phyloP scores from a whole-genome alignment of 2,113 vertebrate genomes.

The Elgaria multicarinata region DNA sequence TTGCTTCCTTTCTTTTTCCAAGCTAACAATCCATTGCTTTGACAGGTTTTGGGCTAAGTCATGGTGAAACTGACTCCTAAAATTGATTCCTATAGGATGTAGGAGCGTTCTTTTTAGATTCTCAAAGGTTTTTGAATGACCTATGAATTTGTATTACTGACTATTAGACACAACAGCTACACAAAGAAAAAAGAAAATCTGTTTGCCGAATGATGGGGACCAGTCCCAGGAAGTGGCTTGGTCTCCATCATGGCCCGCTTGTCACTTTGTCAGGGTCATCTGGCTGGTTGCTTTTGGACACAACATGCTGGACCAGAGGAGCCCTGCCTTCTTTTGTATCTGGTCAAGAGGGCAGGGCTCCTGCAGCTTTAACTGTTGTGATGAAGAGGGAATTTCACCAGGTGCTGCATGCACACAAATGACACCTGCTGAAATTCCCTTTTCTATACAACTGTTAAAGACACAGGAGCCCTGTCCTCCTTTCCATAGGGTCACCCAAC shows the following conservation, averaged over 20 bases:
- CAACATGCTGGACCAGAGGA: no score
- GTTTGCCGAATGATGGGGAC: not conserved
- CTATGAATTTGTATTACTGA: not conserved
- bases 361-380: no score
- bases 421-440: no score
- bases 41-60: not conserved
- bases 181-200: not conserved
- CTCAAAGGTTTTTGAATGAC: not conserved
- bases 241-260: not conserved
- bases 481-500: no score
- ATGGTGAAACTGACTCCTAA: not conserved
- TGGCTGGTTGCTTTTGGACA: no score
- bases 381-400: no score
- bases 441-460: no score
- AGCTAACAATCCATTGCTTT: not conserved
- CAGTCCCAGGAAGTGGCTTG: not conserved
- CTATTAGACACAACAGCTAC: not conserved
- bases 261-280: no score
- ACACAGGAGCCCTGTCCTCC: no score
- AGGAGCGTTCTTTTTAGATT: not conserved
- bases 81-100: not conserved
- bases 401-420: no score
- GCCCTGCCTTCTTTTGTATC: no score
- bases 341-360: no score
- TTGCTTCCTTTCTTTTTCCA: not conserved